Evolutionary conservation across 2,888 invertebrate genomes (phyloP).

Genomic region (Nomada ruficornis): DNA sequence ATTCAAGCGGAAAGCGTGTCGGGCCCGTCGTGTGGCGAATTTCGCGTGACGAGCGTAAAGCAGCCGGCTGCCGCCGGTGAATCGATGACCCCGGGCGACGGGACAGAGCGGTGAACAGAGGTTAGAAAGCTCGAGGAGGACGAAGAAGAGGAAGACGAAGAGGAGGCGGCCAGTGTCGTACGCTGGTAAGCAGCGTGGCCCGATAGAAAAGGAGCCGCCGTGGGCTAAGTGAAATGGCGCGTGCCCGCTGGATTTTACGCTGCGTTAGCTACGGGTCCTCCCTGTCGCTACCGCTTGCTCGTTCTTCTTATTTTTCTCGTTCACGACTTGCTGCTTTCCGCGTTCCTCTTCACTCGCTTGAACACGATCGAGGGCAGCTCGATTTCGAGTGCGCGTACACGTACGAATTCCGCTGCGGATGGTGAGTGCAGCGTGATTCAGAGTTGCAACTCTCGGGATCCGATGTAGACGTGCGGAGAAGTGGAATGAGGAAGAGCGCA

Average conservation of each 20-base stretch:
- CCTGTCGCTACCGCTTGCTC: constrained; percentile 62
- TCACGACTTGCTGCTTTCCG: constrained; percentile 50
- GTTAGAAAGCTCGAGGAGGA: constrained; percentile 43
- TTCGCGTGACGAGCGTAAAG: constrained; percentile 42
- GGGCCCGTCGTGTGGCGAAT: constrained; percentile 26
- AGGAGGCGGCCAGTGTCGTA: constrained; percentile 39
- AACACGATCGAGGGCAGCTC: too few species aligned
- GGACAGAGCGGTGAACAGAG: constrained; percentile 36
- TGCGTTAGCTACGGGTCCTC: constrained; percentile 78
- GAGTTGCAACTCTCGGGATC: too few species aligned
- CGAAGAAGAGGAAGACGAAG: constrained; percentile 27
- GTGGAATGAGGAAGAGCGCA: too few species aligned
- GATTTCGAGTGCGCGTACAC: too few species aligned
- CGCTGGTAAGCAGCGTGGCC: constrained; percentile 19
- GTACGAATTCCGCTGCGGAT: too few species aligned
- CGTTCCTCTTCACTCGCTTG: constrained; percentile 13
- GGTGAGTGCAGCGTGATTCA: too few species aligned
- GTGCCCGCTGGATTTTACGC: constrained; percentile 82
- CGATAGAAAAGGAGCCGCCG: constrained; percentile 71
- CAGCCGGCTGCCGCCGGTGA: constrained; percentile 42
- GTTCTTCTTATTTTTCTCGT: constrained; percentile 13
- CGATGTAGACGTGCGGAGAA: too few species aligned
- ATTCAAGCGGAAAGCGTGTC: constrained; percentile 19
- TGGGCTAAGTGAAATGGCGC: constrained; percentile 82
- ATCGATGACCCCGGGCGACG: constrained; percentile 65